Evolutionary conservation across 2,797 vertebrate species (phyloP).

Genomic region (Toxotes lorentzi): DNA sequence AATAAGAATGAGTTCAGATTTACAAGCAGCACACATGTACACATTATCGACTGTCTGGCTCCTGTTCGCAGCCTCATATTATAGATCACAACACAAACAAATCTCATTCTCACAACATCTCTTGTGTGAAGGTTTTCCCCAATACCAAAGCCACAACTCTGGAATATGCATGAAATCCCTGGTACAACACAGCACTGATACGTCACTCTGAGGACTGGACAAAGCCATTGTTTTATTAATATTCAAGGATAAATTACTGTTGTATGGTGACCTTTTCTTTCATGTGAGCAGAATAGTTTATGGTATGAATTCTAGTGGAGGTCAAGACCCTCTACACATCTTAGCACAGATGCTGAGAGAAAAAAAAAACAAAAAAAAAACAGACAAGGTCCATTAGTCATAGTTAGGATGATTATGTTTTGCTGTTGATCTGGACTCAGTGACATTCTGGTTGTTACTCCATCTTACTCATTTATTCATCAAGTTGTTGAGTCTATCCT

Average conservation of each 20-base stretch:
- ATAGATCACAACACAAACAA: conserved; percentile 35
- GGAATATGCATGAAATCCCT: conserved; percentile 10
- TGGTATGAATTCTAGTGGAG: neutral
- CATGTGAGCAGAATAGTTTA: neutral
- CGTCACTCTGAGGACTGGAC: neutral
- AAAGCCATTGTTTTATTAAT: conserved; percentile 17
- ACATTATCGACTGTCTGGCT: conserved; percentile 25
- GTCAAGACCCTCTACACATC: neutral
- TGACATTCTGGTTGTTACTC: neutral
- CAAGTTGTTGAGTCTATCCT: neutral
- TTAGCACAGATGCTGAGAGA: neutral
- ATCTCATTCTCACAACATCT: conserved; percentile 17
- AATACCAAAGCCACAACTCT: conserved; percentile 5
- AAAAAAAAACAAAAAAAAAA: no score
- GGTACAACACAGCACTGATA: neutral
- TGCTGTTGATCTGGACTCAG: neutral
- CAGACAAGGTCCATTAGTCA: neutral
- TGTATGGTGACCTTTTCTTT: conserved; percentile 9
- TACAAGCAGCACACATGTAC: conserved; percentile 25
- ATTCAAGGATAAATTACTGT: conserved; percentile 13
- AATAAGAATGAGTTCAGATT: conserved; percentile 36
- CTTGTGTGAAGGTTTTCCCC: conserved; percentile 12
- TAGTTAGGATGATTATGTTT: no score
- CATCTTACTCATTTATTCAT: conserved; percentile 17
- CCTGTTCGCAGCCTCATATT: conserved; percentile 15